phyloP scores from a whole-genome alignment of 2,888 invertebrate genomes.

The Temnothorax unifasciatus region DNA sequence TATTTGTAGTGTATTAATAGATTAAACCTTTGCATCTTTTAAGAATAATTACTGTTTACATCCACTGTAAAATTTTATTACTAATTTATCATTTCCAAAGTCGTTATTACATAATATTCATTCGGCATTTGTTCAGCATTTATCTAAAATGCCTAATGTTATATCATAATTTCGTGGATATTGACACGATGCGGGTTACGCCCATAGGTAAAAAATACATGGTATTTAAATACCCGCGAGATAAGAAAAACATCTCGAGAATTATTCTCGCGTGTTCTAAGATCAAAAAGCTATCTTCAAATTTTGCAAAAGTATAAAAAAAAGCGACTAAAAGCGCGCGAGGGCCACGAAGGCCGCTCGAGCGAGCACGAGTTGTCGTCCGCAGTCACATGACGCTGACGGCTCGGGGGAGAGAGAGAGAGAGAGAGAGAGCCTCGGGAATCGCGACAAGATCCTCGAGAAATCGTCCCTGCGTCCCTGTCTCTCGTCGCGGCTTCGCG shows the following conservation, averaged over 20 bases:
- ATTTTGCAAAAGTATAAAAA: background rate
- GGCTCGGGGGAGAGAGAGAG: background rate
- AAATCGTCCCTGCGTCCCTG: background rate
- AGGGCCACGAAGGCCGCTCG: background rate
- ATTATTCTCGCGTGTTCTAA: too few relatives aligned
- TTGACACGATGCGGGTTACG: background rate
- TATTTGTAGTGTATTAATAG: too few relatives aligned
- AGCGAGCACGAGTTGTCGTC: conserved; percentile 72
- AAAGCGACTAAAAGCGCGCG: background rate
- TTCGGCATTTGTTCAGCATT: background rate
- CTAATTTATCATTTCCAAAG: background rate
- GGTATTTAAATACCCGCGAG: background rate
- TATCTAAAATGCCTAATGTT: background rate
- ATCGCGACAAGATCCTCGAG: background rate
- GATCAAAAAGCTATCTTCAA: background rate
- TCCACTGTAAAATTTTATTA: background rate
- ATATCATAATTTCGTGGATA: background rate
- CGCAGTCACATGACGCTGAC: conserved; percentile 83
- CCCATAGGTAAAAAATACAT: background rate
- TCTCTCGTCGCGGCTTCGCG: background rate
- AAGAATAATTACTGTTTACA: background rate
- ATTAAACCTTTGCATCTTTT: background rate
- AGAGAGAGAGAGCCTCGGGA: background rate
- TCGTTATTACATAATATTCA: background rate
- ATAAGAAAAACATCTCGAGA: background rate